A percentile compares a stretch with the other conserved stretches of the same genome.
Evolutionary conservation across 2,797 vertebrate species (phyloP).

Genomic region (Muscicapa striata): DNA sequence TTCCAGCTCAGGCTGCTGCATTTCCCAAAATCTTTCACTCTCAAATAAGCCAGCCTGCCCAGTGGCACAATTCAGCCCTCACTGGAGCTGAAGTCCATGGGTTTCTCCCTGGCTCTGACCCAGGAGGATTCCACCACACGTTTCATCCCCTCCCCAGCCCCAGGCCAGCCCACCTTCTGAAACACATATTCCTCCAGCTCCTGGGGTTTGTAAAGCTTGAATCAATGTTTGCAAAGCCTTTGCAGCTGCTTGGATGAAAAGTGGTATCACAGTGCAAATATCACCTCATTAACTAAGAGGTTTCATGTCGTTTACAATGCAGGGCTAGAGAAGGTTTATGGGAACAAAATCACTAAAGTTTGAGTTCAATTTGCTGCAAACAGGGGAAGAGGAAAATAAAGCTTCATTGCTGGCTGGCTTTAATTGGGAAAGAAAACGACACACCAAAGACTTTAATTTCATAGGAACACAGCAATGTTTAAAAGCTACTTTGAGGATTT

Average conservation of each 20-base stretch:
- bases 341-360: neutral
- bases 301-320: neutral
- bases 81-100: neutral
- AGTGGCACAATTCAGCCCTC: neutral
- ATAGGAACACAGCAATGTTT: neutral
- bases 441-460: neutral
- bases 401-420: neutral
- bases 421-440: neutral
- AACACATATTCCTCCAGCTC: neutral
- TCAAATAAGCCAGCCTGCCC: neutral
- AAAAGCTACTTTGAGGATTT: neutral
- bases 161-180: neutral
- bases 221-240: constrained; percentile 43
- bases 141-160: neutral
- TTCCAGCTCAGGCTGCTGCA: neutral
- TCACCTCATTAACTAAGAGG: constrained; percentile 35
- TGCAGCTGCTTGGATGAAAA: neutral
- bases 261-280: neutral
- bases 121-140: fast-evolving
- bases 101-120: neutral
- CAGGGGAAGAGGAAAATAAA: neutral
- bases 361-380: neutral
- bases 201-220: constrained; percentile 18
- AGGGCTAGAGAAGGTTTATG: neutral
- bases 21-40: neutral